Conservation (phyloP, 2,888 invertebrate genomes). For the Sesamia inferens region DNA sequence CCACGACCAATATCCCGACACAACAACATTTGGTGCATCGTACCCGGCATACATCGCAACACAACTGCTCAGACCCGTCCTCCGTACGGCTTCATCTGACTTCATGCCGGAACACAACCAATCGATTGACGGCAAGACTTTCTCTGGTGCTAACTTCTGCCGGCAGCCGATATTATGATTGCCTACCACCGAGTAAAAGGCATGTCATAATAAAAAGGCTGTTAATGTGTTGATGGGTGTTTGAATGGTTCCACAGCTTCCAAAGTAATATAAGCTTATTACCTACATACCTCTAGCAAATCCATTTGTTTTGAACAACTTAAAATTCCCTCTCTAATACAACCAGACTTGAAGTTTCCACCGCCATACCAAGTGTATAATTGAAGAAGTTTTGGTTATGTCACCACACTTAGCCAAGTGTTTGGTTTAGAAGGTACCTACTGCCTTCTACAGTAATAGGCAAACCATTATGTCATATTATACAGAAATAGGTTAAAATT, state of each 20-base stretch:
- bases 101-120: no score
- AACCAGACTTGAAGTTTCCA: conserved; percentile 23
- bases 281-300: not conserved
- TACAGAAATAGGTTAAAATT: no score
- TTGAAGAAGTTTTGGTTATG: conserved; percentile 28
- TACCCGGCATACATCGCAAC: no score
- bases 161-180: no score
- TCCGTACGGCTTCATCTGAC: no score
- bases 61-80: no score
- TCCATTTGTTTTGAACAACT: not conserved
- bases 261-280: not conserved
- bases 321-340: conserved; percentile 8
- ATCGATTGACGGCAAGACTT: no score
- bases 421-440: conserved; percentile 1
- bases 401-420: conserved; percentile 19
- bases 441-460: conserved; percentile 24
- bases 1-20: no score
- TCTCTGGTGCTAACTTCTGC: no score
- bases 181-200: not conserved
- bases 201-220: not conserved
- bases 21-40: no score
- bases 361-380: conserved; percentile 4
- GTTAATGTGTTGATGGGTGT: not conserved
- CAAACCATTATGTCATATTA: conserved; percentile 25
- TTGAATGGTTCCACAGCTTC: not conserved